Conservation (phyloP, 2,888 invertebrate genomes). For the Cinara cedri region DNA sequence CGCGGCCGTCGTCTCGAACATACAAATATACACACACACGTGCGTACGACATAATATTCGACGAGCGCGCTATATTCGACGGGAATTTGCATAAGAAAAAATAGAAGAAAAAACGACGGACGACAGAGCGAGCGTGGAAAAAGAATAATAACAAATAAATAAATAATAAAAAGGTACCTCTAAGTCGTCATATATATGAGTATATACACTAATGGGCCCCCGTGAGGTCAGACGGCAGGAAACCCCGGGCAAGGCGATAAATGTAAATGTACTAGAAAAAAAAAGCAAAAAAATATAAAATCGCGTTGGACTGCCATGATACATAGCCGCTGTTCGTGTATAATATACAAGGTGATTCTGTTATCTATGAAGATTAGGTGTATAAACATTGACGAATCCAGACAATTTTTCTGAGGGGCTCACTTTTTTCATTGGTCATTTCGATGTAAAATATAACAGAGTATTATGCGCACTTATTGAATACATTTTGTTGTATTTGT, state of each 20-base stretch:
- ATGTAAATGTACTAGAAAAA: conserved; percentile 43
- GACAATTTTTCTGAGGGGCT: no score
- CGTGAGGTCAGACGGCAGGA: conserved; percentile 36
- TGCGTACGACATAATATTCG: no score
- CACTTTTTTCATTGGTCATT: no score
- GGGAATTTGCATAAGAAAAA: conserved; percentile 13
- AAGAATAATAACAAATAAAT: conserved; percentile 25
- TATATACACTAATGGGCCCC: not conserved
- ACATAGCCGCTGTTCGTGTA: not conserved
- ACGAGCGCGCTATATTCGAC: not conserved
- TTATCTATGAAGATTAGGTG: no score
- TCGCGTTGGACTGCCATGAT: not conserved
- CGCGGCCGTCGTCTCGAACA: not conserved
- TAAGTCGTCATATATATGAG: not conserved
- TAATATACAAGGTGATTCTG: no score
- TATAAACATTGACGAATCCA: no score
- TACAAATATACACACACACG: no score
- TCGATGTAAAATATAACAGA: no score
- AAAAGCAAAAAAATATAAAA: not conserved
- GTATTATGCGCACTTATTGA: no score
- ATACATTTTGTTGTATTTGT: no score
- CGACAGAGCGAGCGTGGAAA: not conserved
- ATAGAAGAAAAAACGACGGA: not conserved
- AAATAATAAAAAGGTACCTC: not conserved
- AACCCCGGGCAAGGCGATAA: conserved; percentile 10